phyloP scores from a whole-genome alignment of 2,888 invertebrate species.

The Buathra laborator region DNA sequence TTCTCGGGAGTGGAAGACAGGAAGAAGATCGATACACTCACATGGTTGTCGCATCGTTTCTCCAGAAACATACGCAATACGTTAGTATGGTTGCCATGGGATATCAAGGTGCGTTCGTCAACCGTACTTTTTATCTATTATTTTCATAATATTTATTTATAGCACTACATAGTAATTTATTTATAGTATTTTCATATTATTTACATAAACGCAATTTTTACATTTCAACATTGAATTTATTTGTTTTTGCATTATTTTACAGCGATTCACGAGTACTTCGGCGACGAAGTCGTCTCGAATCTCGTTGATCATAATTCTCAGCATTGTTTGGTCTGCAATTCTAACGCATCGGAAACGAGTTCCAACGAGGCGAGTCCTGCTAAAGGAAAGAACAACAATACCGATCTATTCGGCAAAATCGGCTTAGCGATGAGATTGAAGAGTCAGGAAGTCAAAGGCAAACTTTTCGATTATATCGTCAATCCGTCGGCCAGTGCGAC shows the following conservation, averaged over 20 bases:
- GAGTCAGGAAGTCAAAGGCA: constrained; percentile 96
- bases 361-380: constrained; percentile 81
- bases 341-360: constrained; percentile 85
- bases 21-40: constrained; percentile 98
- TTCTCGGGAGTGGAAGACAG: constrained; percentile 96
- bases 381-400: constrained; percentile 81
- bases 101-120: constrained; percentile 87
- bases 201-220: not conserved
- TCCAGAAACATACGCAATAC: constrained; percentile 96
- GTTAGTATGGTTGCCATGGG: constrained; percentile 97
- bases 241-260: constrained; percentile 69
- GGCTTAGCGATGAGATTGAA: constrained; percentile 96
- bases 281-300: constrained; percentile 92
- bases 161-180: no score
- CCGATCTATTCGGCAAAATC: constrained; percentile 93
- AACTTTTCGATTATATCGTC: constrained; percentile 96
- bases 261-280: constrained; percentile 93
- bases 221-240: not conserved
- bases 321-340: constrained; percentile 93
- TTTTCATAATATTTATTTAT: constrained; percentile 7
- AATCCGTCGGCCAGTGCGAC: constrained; percentile 90
- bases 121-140: constrained; percentile 10
- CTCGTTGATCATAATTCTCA: constrained; percentile 94
- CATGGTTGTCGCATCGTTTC: constrained; percentile 99
- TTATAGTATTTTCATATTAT: no score